phyloP scores from a whole-genome alignment of 2,113 vertebrate genomes.

The Aptenodytes forsteri region DNA sequence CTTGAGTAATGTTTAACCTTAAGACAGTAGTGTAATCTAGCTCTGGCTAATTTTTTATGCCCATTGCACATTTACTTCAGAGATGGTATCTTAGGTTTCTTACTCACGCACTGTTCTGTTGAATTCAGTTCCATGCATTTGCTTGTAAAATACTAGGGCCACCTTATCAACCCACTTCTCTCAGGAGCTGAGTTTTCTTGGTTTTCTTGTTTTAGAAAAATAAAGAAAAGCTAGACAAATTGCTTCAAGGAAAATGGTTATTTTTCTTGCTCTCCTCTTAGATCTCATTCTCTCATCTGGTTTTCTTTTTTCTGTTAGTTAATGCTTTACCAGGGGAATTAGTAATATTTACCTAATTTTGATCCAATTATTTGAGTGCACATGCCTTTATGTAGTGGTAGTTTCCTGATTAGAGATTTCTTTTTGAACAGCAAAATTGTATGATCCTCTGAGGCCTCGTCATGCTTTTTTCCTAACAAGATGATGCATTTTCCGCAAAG shows the following conservation, averaged over 20 bases:
- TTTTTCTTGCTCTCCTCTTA: not conserved
- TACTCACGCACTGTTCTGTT: not conserved
- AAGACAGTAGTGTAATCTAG: not conserved
- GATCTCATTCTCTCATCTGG: not conserved
- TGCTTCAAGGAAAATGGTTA: not conserved
- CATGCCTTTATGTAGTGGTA: not conserved
- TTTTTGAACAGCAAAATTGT: not conserved
- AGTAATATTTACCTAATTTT: not conserved
- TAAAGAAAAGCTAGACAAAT: not conserved
- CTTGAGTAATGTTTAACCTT: slow-evolving; percentile 4
- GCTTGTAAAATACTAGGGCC: not conserved
- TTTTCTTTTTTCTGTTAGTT: not conserved
- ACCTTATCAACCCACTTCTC: not conserved
- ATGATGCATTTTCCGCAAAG: not conserved
- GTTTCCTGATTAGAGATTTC: not conserved
- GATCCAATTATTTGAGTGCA: not conserved
- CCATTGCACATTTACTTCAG: not conserved
- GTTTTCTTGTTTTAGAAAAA: not conserved
- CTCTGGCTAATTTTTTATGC: not conserved
- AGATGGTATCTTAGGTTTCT: slow-evolving; percentile 2
- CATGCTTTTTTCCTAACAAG: not conserved
- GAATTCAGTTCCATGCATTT: not conserved
- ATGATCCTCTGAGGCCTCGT: not conserved
- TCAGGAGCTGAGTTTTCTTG: not conserved
- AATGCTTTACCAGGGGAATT: not conserved